A percentile compares a stretch with the other conserved stretches of the same genome.
Conservation (phyloP, 1,140 invertebrate genomes). For the Zaprionus vittiger region DNA sequence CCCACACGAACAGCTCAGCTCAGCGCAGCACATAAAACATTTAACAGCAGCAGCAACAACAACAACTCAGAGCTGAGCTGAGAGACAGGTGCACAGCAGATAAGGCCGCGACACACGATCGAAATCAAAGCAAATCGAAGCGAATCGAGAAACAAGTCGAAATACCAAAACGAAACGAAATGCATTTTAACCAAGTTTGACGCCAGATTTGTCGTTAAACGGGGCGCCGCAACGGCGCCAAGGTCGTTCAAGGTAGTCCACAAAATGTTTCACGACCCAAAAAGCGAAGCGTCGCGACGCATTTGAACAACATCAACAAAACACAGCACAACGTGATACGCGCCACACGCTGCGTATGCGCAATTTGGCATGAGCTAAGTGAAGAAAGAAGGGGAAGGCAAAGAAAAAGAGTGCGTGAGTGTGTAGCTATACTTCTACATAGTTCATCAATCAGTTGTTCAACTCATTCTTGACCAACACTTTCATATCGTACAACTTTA, state of each 20-base stretch:
- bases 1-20: constrained; percentile 30
- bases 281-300: constrained; percentile 6
- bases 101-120: constrained; percentile 27
- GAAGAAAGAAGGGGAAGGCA: neutral
- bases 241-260: constrained; percentile 79
- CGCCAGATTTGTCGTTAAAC: constrained; percentile 34
- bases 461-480: neutral
- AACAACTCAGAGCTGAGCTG: neutral
- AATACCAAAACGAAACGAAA: constrained; percentile 45
- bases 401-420: neutral
- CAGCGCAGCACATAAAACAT: constrained; percentile 10
- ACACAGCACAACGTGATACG: constrained; percentile 26
- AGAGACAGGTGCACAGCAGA: constrained; percentile 32
- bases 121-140: constrained; percentile 27
- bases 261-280: constrained; percentile 53
- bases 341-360: constrained; percentile 74
- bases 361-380: constrained; percentile 50
- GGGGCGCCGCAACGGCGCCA: constrained; percentile 68
- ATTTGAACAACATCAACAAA: constrained; percentile 12
- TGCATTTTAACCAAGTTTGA: constrained; percentile 77
- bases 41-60: constrained; percentile 7
- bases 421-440: neutral
- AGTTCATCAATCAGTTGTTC: neutral
- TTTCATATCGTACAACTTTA: neutral
- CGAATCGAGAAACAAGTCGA: constrained; percentile 5